Evolutionary conservation across 2,113 vertebrate genomes (phyloP).

Genomic region (Misgurnus mizolepis): DNA sequence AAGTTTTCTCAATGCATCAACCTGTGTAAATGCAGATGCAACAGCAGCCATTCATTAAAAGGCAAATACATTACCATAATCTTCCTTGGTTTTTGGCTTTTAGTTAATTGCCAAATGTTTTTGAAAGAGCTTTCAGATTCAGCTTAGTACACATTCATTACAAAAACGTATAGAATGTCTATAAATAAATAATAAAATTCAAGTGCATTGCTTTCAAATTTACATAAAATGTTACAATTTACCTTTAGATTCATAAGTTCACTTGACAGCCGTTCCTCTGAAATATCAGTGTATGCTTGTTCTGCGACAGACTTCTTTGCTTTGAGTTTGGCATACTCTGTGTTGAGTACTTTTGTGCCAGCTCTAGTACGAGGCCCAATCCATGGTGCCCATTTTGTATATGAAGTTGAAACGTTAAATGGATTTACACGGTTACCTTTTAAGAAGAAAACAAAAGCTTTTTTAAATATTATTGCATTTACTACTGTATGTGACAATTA

Average conservation of each 20-base stretch:
- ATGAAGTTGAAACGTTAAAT: neutral
- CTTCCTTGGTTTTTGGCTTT: too few species aligned
- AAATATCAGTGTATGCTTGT: neutral
- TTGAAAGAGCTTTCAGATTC: too few species aligned
- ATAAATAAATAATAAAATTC: neutral
- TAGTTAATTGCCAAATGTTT: too few species aligned
- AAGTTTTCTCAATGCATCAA: constrained; percentile 1
- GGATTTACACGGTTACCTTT: constrained; percentile 11
- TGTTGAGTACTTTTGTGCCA: too few species aligned
- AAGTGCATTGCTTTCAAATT: neutral
- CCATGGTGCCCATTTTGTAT: too few species aligned
- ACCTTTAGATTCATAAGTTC: constrained; percentile 1
- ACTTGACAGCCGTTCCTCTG: constrained; percentile 1
- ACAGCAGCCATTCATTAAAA: neutral
- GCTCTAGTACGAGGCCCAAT: too few species aligned
- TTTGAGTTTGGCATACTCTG: neutral
- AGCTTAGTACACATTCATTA: too few species aligned
- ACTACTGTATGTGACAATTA: neutral
- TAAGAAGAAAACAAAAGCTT: neutral
- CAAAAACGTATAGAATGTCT: neutral
- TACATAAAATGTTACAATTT: neutral
- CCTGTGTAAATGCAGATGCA: neutral
- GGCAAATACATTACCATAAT: too few species aligned
- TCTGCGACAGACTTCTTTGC: neutral
- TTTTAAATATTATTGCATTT: neutral